Conservation (phyloP, 2,888 invertebrate species). For the Thecocarcelia acutangulata region DNA sequence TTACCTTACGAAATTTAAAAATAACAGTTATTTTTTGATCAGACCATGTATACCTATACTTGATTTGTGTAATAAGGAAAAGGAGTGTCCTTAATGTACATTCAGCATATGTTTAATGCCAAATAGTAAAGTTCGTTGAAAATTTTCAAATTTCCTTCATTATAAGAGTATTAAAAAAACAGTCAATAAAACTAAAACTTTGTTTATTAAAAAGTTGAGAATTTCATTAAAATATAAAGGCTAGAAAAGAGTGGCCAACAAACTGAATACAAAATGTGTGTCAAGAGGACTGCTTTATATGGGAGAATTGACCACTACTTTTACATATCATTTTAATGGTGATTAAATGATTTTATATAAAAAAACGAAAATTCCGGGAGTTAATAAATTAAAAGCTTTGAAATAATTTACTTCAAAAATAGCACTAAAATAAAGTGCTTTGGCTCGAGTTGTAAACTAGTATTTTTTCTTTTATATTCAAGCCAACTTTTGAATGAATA, state of each 20-base stretch:
- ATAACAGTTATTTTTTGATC: no score
- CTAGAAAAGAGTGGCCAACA: constrained; percentile 2
- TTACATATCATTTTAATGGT: no score
- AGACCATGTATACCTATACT: no score
- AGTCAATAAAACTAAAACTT: constrained; percentile 22
- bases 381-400: no score
- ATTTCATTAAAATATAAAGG: constrained; percentile 31
- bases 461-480: no score
- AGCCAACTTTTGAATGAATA: no score
- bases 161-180: not conserved
- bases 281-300: not conserved
- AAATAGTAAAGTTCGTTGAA: constrained; percentile 12
- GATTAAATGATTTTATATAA: no score
- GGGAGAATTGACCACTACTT: not conserved
- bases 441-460: no score
- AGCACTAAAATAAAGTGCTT: no score
- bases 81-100: not conserved
- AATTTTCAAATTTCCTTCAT: constrained; percentile 12
- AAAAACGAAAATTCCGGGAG: no score
- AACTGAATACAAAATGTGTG: not conserved
- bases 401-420: no score
- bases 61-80: not conserved
- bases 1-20: no score
- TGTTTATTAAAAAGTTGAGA: constrained; percentile 27
- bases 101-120: not conserved